Percentiles rank a stretch among this genome's conserved stretches.
These are phyloP conservation scores for Chrysogorgia sp. DNA, from an alignment of 92 coral and sea anemone genomes.

Conservation along the genomic window DNA sequence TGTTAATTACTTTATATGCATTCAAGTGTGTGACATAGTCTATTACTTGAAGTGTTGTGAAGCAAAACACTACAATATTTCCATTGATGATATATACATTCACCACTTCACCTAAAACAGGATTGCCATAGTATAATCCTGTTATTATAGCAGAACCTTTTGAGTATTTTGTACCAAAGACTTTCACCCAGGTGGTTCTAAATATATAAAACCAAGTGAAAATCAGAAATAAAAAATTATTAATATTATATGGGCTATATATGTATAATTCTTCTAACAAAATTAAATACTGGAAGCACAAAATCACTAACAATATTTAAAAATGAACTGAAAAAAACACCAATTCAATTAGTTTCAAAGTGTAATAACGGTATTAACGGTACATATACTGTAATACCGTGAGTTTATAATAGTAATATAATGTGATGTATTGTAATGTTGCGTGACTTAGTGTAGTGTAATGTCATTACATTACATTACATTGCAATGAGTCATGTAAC, in stretches of 20 bases:
- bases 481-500: too few relatives aligned
- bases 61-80: slow-evolving; percentile 43
- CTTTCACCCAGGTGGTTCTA: slow-evolving; percentile 62
- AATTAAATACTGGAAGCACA: background rate
- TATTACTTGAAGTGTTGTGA: slow-evolving; percentile 3
- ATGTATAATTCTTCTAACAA: background rate
- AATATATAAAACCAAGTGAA: slow-evolving; percentile 14
- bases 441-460: too few relatives aligned
- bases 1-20: background rate
- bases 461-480: too few relatives aligned
- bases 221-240: too few relatives aligned
- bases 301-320: too few relatives aligned
- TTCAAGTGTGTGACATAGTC: slow-evolving; percentile 27
- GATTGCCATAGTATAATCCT: slow-evolving; percentile 52
- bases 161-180: slow-evolving; percentile 57
- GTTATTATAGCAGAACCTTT: slow-evolving; percentile 40
- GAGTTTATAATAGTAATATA: too few relatives aligned
- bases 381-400: too few relatives aligned
- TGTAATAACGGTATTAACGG: too few relatives aligned
- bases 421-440: too few relatives aligned
- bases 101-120: slow-evolving; percentile 50
- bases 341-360: too few relatives aligned
- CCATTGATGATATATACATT: slow-evolving; percentile 55
- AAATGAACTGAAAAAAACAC: too few relatives aligned
- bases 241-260: background rate